Base-by-base conservation (phyloP, 2,113 vertebrate genomes). In the Sander lucioperca region DNA sequence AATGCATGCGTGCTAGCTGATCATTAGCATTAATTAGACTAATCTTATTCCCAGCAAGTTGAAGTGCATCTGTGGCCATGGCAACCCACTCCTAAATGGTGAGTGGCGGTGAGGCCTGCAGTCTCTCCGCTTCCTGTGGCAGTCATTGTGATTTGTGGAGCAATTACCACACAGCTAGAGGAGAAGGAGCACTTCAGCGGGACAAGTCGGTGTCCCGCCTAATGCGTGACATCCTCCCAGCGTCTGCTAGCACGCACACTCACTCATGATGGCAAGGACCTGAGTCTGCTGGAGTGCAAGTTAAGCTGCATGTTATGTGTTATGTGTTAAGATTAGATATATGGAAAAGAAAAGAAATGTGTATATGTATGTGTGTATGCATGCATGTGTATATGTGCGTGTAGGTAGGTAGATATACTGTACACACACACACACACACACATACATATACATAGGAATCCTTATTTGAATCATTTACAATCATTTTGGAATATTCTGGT, bases 111-210 rank as follows among this genome's bases (percentile, higher is more conserved):
- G 61, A 74, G 62, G 73, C 80, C 74, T 3, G 59, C 54, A 53
- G 86, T 71, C 78, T 77, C 80, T 72, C 65, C 85, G 21, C 84
- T 80, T 71, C 83, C 77, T 83, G 58, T 56, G 36, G 86, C 82
- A 88, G 88, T 81, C 86, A 85, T 88, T 80, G 83, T 87, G 87
- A 93, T 92, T 91, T 93, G 91, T 91, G 77, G 85, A 88, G 87
- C 85, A 92, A 90, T 93, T 93, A 88, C 77, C 76, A 56, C 84
- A 51, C 85, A 77, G 84, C 77, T 25, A 67, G 77, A 78, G 58
- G 77, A 86, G 77, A 91, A 84, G 73, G 64, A 85, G 73, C 84
- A 86, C 86, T 87, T 91, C 74, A 77, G 58, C 76, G 53, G 83
- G 82, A 90, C 71, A n/a, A 76, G 66, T 61, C 16, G 48, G 50